Percentiles rank a stretch among this genome's conserved stretches.
Evolutionary conservation across 2,113 vertebrate genomes (phyloP).

Genomic region (Octodon degus): DNA sequence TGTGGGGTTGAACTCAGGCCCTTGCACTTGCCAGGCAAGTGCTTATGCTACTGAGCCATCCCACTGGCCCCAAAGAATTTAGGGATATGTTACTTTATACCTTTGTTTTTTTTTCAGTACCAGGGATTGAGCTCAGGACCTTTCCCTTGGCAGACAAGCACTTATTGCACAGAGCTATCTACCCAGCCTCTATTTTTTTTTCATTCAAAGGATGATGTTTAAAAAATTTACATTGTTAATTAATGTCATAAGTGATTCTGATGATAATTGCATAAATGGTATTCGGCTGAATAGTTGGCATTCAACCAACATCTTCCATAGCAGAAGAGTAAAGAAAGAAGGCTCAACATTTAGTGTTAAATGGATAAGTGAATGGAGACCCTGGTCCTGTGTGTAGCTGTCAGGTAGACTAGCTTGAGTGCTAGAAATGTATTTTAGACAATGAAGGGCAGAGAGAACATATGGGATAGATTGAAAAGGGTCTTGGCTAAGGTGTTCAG

Average conservation of each 20-base stretch:
- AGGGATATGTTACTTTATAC: too few relatives aligned
- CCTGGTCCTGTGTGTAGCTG: background rate
- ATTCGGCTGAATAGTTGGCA: background rate
- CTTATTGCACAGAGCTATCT: too few relatives aligned
- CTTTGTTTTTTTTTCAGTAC: too few relatives aligned
- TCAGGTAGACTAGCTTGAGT: background rate
- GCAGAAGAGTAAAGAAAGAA: background rate
- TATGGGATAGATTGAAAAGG: background rate
- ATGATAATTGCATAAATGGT: background rate
- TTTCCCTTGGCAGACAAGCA: too few relatives aligned
- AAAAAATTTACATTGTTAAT: background rate
- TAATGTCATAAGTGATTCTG: background rate
- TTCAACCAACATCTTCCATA: slow-evolving; percentile 1
- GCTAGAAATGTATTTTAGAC: slow-evolving; percentile 15
- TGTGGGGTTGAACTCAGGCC: too few relatives aligned
- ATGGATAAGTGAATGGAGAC: background rate
- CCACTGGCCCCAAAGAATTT: too few relatives aligned
- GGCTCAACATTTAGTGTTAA: background rate
- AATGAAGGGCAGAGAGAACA: background rate
- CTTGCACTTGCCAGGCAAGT: too few relatives aligned
- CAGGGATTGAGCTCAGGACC: too few relatives aligned
- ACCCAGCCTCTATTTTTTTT: too few relatives aligned
- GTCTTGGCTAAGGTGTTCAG: background rate
- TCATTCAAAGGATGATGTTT: background rate
- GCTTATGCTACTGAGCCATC: too few relatives aligned